A percentile compares a stretch with the other conserved stretches of the same genome.
Evolutionary conservation across 2,797 vertebrate genomes (phyloP).

Genomic region (Lerista edwardsae): DNA sequence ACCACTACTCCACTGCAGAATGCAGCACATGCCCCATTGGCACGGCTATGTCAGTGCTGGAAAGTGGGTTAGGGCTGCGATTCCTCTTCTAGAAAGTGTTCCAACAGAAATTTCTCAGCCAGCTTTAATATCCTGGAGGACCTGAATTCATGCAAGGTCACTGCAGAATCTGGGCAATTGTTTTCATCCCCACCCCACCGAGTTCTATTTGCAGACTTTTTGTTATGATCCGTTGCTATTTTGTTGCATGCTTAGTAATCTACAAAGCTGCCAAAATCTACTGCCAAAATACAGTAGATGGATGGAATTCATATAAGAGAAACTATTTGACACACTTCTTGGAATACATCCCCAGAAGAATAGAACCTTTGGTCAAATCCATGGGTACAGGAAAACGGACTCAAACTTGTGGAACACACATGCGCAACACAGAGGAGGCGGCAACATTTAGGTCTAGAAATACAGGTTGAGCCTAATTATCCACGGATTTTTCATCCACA

Average conservation of each 20-base stretch:
- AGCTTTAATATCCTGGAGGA: background rate
- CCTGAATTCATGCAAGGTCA: background rate
- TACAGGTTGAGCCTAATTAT: too few relatives aligned
- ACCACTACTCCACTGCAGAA: too few relatives aligned
- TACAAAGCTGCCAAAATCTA: too few relatives aligned
- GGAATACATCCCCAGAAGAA: background rate
- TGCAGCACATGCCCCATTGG: too few relatives aligned
- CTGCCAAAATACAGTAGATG: conserved; percentile 8
- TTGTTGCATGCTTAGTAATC: conserved; percentile 7
- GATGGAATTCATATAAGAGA: background rate
- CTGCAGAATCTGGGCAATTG: too few relatives aligned
- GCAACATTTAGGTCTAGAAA: too few relatives aligned
- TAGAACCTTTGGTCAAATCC: background rate
- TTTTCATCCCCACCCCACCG: background rate
- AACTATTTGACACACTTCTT: background rate
- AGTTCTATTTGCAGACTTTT: background rate
- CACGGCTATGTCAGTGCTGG: too few relatives aligned
- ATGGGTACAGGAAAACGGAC: background rate
- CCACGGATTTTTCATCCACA: too few relatives aligned
- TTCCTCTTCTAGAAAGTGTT: conserved; percentile 19
- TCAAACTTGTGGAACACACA: background rate
- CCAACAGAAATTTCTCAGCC: background rate
- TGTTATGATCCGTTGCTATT: conserved; percentile 18
- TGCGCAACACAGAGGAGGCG: too few relatives aligned
- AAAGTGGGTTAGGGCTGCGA: background rate